Conservation (phyloP, 2,797 vertebrate species). For the Pangasius sanitwongsei region DNA sequence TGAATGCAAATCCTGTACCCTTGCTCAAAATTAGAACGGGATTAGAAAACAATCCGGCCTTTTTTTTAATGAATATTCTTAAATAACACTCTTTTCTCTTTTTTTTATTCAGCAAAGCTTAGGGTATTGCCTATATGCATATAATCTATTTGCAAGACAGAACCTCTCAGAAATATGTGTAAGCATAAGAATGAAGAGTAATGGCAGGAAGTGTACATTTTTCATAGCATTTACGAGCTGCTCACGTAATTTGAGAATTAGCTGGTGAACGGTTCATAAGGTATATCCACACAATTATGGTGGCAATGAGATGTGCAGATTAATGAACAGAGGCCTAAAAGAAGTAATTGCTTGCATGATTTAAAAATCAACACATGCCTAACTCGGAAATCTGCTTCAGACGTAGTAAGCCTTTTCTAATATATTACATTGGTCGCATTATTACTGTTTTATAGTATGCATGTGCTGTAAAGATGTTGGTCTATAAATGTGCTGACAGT, state of each 20-base stretch:
- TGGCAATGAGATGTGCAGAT: constrained; percentile 28
- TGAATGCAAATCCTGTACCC: background rate
- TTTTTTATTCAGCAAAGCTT: background rate
- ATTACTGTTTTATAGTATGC: background rate
- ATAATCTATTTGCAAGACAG: background rate
- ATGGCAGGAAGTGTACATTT: background rate
- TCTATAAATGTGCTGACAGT: background rate
- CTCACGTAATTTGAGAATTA: constrained; percentile 33
- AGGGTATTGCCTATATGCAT: background rate
- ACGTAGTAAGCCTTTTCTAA: background rate
- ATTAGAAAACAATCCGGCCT: background rate
- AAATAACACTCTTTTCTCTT: background rate
- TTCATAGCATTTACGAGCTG: constrained; percentile 7
- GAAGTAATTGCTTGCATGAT: constrained; percentile 24
- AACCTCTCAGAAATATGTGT: background rate
- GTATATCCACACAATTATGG: constrained; percentile 35
- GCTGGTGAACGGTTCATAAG: constrained; percentile 38
- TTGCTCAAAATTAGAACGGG: background rate
- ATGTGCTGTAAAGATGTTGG: background rate
- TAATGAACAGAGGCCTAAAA: constrained; percentile 27
- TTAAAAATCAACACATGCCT: background rate
- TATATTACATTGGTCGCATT: background rate
- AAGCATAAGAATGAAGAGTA: constrained; percentile 2
- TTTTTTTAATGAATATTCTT: background rate
- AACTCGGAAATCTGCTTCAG: background rate